Percentiles rank a stretch among this genome's conserved stretches.
Evolutionary conservation across 2,113 vertebrate species (phyloP).

Genomic region (Galbula dea): DNA sequence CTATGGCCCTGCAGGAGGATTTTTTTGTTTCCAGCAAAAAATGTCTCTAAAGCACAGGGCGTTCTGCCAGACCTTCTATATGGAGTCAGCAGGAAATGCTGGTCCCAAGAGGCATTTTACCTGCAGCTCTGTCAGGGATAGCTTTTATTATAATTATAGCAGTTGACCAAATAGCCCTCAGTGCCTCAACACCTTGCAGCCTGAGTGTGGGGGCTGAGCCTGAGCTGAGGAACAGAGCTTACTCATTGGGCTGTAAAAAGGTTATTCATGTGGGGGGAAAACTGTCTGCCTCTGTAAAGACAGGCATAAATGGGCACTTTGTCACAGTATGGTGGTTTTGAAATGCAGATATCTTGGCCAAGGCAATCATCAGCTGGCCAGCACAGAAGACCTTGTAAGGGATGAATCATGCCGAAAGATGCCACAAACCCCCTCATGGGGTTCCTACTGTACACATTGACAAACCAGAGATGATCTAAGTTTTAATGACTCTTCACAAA

Average conservation of each 20-base stretch:
- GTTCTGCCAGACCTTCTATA: constrained; percentile 19
- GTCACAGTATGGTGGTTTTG: background rate
- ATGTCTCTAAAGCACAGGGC: background rate
- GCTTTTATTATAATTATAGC: background rate
- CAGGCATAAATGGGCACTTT: background rate
- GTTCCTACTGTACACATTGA: background rate
- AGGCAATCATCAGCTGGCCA: background rate
- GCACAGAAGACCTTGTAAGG: background rate
- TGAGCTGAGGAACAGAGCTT: background rate
- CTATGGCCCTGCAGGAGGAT: background rate
- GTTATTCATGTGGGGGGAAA: background rate
- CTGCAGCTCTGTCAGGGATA: background rate
- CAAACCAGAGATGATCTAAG: background rate
- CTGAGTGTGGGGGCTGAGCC: background rate
- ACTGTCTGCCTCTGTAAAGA: background rate
- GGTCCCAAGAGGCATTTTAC: background rate
- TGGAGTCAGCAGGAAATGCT: background rate
- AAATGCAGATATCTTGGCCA: background rate
- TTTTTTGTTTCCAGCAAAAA: constrained; percentile 20
- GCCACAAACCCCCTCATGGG: background rate
- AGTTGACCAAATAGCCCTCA: background rate
- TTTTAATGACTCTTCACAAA: constrained; percentile 4
- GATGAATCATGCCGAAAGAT: background rate
- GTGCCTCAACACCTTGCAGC: background rate
- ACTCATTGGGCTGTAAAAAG: background rate